Conservation (phyloP, 2,888 invertebrate genomes). For the Hirudinaria manillensis region DNA sequence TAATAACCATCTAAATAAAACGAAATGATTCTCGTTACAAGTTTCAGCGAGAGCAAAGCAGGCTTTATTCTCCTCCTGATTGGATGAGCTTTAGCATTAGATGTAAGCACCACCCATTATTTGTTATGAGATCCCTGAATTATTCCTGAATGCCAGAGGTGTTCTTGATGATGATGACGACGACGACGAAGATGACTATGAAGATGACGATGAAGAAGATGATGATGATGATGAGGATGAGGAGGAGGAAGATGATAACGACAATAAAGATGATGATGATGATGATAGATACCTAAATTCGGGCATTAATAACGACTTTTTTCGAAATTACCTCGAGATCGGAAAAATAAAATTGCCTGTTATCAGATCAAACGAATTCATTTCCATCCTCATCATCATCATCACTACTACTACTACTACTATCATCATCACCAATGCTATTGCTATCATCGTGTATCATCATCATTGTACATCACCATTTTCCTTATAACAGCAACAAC, state of each 20-base stretch:
- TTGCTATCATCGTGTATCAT: constrained; percentile 30
- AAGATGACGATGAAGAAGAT: neutral
- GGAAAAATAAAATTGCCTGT: too few relatives aligned
- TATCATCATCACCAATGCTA: constrained; percentile 28
- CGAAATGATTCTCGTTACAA: constrained; percentile 10
- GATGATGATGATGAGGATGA: constrained; percentile 11
- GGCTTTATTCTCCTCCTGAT: too few relatives aligned
- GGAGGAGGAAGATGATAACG: neutral
- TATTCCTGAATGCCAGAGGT: neutral
- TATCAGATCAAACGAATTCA: too few relatives aligned
- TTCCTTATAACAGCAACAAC: neutral
- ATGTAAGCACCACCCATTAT: too few relatives aligned
- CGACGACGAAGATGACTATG: constrained; percentile 4
- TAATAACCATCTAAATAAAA: neutral
- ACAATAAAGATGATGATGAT: neutral
- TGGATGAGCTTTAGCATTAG: too few relatives aligned
- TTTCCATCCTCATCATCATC: constrained; percentile 21
- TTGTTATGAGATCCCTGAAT: neutral
- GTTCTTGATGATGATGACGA: constrained; percentile 16
- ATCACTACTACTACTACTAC: constrained; percentile 30
- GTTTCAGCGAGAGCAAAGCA: neutral
- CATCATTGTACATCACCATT: neutral
- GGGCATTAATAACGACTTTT: too few relatives aligned
- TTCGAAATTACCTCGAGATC: too few relatives aligned
- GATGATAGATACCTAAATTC: neutral